A percentile compares a stretch with the other conserved stretches of the same genome.
phyloP scores from a whole-genome alignment of 1,140 invertebrate genomes.

The Leptinotarsa texana region DNA sequence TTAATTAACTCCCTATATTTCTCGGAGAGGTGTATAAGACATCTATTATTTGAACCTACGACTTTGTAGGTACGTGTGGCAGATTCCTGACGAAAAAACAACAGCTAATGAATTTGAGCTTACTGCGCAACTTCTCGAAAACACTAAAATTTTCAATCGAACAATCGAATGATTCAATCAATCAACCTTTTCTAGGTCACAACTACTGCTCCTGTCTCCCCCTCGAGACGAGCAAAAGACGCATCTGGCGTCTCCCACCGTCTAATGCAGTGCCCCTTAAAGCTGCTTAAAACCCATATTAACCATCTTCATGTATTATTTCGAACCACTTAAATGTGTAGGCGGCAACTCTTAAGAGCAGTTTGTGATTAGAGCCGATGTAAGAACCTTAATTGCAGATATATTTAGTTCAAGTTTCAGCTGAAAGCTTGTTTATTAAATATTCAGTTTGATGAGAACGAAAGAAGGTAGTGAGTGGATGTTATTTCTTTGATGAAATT shows the following conservation, averaged over 20 bases:
- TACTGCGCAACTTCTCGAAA: too few species aligned
- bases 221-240: conserved; percentile 24
- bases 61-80: too few species aligned
- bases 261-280: conserved; percentile 41
- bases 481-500: neutral
- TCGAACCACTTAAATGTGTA: conserved; percentile 46
- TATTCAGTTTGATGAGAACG: conserved; percentile 20
- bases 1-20: too few species aligned
- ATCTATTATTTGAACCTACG: too few species aligned
- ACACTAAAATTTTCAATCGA: too few species aligned
- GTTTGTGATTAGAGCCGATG: conserved; percentile 46
- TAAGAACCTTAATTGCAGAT: conserved; percentile 50
- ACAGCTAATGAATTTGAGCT: too few species aligned
- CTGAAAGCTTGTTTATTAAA: conserved; percentile 26
- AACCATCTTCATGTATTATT: conserved; percentile 50
- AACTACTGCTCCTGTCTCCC: neutral
- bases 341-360: conserved; percentile 49
- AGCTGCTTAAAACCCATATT: conserved; percentile 46
- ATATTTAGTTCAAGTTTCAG: conserved; percentile 39
- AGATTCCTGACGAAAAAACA: too few species aligned
- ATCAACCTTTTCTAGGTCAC: neutral
- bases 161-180: neutral
- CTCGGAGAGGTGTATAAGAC: too few species aligned
- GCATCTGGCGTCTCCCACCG: conserved; percentile 39
- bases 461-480: neutral